Conservation (phyloP, 2,797 vertebrate species). For the Pygocentrus nattereri region DNA sequence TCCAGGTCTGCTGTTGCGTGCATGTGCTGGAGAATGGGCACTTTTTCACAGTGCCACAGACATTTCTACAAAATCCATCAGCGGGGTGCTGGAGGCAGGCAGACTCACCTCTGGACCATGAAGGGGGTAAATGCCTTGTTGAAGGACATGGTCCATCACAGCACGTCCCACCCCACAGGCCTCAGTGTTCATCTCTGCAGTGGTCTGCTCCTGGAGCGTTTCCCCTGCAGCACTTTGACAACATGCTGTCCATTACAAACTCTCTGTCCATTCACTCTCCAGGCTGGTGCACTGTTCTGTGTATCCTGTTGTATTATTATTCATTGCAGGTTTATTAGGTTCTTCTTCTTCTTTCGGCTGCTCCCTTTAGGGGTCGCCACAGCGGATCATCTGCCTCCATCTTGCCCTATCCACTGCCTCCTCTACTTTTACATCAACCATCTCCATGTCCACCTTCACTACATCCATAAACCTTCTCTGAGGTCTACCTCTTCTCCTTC, state of each 20-base stretch:
- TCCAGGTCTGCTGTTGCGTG: not conserved
- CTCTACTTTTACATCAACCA: too few relatives aligned
- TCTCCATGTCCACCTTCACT: too few relatives aligned
- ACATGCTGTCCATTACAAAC: not conserved
- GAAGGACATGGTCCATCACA: not conserved
- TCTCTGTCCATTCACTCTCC: not conserved
- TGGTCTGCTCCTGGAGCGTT: not conserved
- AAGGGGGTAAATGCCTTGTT: constrained; percentile 11
- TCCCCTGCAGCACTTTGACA: not conserved
- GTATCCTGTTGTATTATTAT: not conserved
- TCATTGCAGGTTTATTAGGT: too few relatives aligned
- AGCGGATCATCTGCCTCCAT: too few relatives aligned
- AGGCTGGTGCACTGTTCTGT: not conserved
- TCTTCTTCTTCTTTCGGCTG: too few relatives aligned
- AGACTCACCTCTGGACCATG: not conserved
- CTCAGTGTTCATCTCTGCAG: not conserved
- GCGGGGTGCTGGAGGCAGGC: not conserved
- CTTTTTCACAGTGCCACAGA: not conserved
- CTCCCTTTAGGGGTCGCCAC: too few relatives aligned
- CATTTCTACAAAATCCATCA: not conserved
- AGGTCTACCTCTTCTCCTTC: too few relatives aligned
- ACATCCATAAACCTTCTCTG: too few relatives aligned
- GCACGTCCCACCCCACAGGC: not conserved
- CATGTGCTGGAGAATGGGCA: not conserved
- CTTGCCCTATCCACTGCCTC: too few relatives aligned